phyloP scores from a whole-genome alignment of 2,888 invertebrate genomes.

The Chrysina gloriosa region DNA sequence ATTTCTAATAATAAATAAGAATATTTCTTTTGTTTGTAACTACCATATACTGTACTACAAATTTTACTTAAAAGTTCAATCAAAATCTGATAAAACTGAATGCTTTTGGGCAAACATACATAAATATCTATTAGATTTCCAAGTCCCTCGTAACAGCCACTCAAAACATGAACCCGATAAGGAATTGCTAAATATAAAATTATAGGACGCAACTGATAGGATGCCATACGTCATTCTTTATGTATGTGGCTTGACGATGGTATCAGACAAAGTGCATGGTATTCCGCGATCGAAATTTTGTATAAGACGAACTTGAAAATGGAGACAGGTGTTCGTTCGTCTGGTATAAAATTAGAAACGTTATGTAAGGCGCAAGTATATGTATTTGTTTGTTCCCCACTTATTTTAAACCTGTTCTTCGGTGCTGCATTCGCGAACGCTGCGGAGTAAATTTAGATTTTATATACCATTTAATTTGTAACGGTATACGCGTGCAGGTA shows the following conservation, averaged over 20 bases:
- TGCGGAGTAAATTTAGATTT: slow-evolving; percentile 18
- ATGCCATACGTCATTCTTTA: background rate
- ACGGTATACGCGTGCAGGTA: slow-evolving; percentile 3
- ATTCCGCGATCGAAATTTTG: background rate
- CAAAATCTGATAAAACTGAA: too few relatives aligned
- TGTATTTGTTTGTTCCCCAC: slow-evolving; percentile 21
- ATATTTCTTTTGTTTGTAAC: too few relatives aligned
- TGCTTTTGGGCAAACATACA: background rate
- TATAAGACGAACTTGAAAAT: slow-evolving; percentile 23
- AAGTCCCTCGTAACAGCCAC: background rate
- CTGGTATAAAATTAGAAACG: slow-evolving; percentile 30
- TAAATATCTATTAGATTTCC: slow-evolving; percentile 13
- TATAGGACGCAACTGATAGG: background rate
- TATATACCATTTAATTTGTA: slow-evolving; percentile 20
- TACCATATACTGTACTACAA: too few relatives aligned
- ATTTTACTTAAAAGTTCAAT: too few relatives aligned
- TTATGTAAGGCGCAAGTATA: slow-evolving; percentile 19
- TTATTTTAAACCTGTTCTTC: slow-evolving; percentile 35
- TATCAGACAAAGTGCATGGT: background rate
- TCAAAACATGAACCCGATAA: background rate
- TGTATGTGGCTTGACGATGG: background rate
- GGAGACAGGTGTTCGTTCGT: slow-evolving; percentile 28
- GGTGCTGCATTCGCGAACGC: slow-evolving; percentile 16
- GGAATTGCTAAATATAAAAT: slow-evolving; percentile 2
- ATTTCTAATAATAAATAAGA: too few relatives aligned